Conservation (phyloP, 2,797 vertebrate species). For the Xiphorhynchus erythropygius region DNA sequence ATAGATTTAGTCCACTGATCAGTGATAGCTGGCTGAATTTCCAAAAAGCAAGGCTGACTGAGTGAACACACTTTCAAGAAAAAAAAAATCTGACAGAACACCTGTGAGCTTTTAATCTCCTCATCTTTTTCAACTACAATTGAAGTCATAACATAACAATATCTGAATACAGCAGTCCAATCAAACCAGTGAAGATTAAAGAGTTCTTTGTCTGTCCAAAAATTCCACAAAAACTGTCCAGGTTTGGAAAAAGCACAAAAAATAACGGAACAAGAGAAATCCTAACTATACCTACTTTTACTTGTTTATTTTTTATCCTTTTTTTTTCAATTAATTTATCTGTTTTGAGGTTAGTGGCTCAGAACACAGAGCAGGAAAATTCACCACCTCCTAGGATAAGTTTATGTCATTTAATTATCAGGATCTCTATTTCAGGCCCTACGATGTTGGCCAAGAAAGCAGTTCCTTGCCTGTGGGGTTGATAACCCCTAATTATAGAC, state of each 20-base stretch:
- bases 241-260: neutral
- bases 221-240: neutral
- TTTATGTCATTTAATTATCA: neutral
- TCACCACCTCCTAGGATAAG: neutral
- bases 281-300: neutral
- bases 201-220: neutral
- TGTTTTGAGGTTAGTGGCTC: neutral
- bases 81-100: neutral
- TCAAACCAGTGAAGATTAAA: neutral
- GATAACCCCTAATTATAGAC: neutral
- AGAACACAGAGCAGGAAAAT: neutral
- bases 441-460: neutral
- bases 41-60: neutral
- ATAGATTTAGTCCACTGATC: neutral
- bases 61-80: rapidly evolving
- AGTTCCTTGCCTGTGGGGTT: rapidly evolving
- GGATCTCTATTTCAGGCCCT: neutral
- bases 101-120: neutral
- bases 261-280: neutral
- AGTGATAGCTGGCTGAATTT: neutral
- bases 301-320: neutral
- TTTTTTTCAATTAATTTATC: neutral
- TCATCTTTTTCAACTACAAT: neutral
- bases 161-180: neutral
- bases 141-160: neutral